These are phyloP conservation scores for Sylvia atricapilla DNA, from an alignment of 2,113 vertebrate species.

Conservation along the genomic window DNA sequence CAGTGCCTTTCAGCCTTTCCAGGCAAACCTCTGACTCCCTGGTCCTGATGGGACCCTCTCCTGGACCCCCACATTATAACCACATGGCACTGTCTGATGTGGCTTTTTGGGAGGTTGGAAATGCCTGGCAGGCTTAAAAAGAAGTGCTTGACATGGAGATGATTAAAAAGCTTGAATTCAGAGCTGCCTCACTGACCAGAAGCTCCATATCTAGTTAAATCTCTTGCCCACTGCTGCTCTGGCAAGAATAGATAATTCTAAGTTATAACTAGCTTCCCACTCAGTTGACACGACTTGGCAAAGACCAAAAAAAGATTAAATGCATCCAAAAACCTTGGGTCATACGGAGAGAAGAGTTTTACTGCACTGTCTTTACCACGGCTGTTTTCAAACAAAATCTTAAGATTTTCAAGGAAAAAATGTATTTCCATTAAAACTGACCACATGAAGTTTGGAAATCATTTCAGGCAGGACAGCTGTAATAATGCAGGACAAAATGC, in stretches of 20 bases:
- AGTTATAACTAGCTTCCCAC: not conserved
- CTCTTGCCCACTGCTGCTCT: not conserved
- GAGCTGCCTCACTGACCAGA: not conserved
- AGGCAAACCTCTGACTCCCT: not conserved
- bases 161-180: not conserved
- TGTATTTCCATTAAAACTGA: not conserved
- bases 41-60: not conserved
- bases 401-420: not conserved
- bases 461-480: not conserved
- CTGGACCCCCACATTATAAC: not conserved
- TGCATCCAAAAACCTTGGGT: not conserved
- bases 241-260: not conserved
- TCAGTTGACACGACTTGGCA: not conserved
- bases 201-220: not conserved
- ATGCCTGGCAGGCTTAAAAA: not conserved
- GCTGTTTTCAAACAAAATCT: not conserved
- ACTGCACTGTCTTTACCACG: not conserved
- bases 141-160: not conserved
- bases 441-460: not conserved
- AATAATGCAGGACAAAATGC: not conserved
- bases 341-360: not conserved
- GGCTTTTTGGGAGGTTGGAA: not conserved
- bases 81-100: rapidly evolving
- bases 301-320: not conserved
- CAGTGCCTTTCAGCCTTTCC: not conserved